A percentile compares a stretch with the other conserved stretches of the same genome.
Evolutionary conservation across 2,888 invertebrate species (phyloP).

Genomic region (Leistus spinibarbis): DNA sequence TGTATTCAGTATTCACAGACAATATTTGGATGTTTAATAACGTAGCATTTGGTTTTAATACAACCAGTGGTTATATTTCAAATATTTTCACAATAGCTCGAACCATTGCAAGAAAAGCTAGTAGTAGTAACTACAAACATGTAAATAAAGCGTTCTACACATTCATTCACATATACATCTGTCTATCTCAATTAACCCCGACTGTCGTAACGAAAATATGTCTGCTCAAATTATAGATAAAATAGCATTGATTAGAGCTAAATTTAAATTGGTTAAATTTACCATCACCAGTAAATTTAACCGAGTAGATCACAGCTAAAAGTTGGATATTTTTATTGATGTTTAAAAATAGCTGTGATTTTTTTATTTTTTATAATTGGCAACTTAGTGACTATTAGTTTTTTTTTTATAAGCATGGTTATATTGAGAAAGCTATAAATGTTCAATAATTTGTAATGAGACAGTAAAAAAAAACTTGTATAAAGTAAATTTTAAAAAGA

Average conservation of each 20-base stretch:
- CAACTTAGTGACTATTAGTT: not conserved
- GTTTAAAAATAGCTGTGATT: not conserved
- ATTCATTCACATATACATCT: too few species aligned
- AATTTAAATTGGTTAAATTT: not conserved
- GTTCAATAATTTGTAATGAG: not conserved
- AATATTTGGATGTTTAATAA: too few species aligned
- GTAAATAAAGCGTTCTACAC: too few species aligned
- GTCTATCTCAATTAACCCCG: too few species aligned
- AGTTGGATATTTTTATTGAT: not conserved
- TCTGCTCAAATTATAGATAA: not conserved
- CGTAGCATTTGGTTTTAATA: too few species aligned
- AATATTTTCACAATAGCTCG: too few species aligned
- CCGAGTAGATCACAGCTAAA: not conserved
- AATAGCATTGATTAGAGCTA: not conserved
- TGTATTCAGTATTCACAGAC: too few species aligned
- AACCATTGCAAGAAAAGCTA: too few species aligned
- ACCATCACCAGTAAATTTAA: not conserved
- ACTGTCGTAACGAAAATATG: too few species aligned
- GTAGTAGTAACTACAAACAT: too few species aligned
- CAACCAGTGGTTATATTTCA: too few species aligned
- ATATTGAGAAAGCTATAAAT: not conserved
- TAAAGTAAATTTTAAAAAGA: not conserved
- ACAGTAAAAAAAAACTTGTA: too few species aligned
- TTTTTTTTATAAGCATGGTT: not conserved
- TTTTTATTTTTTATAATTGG: not conserved